Conservation (phyloP, 2,113 vertebrate genomes). For the Isichthys henryi region DNA sequence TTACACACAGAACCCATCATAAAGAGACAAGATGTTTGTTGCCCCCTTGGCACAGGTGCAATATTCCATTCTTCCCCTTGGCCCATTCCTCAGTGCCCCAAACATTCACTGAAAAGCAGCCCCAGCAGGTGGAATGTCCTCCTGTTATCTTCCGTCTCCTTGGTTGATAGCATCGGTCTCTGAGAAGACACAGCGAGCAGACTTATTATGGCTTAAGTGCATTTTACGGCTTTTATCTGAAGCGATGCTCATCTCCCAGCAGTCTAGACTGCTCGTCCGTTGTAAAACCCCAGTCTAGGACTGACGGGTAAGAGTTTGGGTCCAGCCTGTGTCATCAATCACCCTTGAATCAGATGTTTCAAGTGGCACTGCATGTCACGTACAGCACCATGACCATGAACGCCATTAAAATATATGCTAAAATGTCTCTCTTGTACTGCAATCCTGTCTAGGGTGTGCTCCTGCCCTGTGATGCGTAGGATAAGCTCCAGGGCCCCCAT, state of each 20-base stretch:
- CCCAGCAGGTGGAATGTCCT: conserved; percentile 50
- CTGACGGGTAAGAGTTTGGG: conserved; percentile 25
- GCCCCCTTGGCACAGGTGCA: neutral
- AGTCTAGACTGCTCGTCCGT: conserved; percentile 26
- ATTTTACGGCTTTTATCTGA: conserved; percentile 46
- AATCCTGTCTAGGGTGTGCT: neutral
- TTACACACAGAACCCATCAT: neutral
- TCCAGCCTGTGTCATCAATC: conserved; percentile 29
- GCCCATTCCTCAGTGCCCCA: conserved; percentile 1
- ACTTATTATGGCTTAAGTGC: conserved; percentile 59
- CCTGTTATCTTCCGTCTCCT: conserved; percentile 32
- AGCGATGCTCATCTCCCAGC: conserved; percentile 45
- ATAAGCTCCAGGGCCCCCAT: conserved; percentile 3
- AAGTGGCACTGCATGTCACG: neutral
- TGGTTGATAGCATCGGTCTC: conserved; percentile 66
- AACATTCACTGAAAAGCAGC: neutral
- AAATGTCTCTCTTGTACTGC: neutral
- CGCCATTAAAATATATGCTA: conserved; percentile 12
- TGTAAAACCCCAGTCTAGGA: conserved; percentile 19
- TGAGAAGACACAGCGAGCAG: conserved; percentile 50
- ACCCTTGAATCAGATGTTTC: conserved; percentile 21
- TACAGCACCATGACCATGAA: neutral
- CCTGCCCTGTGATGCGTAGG: neutral
- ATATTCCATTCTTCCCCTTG: neutral
- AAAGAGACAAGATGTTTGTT: neutral